Percentiles rank a stretch among this genome's conserved stretches.
phyloP scores from a whole-genome alignment of 2,113 vertebrate species.

The Sebastes schlegelii region DNA sequence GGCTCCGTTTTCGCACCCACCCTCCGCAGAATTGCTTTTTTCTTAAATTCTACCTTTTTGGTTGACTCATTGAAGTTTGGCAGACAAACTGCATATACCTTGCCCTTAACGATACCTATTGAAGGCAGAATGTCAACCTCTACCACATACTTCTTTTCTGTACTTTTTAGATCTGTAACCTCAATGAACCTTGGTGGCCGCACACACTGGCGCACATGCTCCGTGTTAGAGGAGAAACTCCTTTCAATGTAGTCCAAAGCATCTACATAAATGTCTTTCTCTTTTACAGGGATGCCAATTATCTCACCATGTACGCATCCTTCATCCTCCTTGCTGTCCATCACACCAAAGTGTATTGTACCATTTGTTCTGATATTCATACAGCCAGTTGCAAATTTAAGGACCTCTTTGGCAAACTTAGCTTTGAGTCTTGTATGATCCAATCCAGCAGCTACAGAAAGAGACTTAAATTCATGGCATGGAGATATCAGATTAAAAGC shows the following conservation, averaged over 20 bases:
- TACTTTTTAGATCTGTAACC: slow-evolving; percentile 75
- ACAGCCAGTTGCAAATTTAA: too few species aligned
- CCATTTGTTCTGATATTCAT: slow-evolving; percentile 90
- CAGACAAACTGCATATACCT: slow-evolving; percentile 79
- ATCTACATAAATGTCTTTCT: slow-evolving; percentile 81
- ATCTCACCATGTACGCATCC: slow-evolving; percentile 84
- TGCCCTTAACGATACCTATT: slow-evolving; percentile 71
- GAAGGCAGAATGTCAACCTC: slow-evolving; percentile 87
- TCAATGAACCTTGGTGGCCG: slow-evolving; percentile 86
- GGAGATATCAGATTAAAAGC: slow-evolving; percentile 81
- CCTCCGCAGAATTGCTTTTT: slow-evolving; percentile 73
- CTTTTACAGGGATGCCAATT: slow-evolving; percentile 77
- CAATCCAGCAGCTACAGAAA: slow-evolving; percentile 76
- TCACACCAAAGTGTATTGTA: slow-evolving; percentile 89
- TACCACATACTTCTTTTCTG: slow-evolving; percentile 83
- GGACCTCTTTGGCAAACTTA: too few species aligned
- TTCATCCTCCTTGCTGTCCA: slow-evolving; percentile 80
- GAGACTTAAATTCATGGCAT: slow-evolving; percentile 89
- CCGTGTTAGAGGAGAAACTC: slow-evolving; percentile 68
- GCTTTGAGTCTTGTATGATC: slow-evolving; percentile 80
- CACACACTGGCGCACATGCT: slow-evolving; percentile 83
- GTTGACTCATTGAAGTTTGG: slow-evolving; percentile 81
- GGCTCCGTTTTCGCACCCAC: slow-evolving; percentile 85
- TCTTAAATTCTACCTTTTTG: slow-evolving; percentile 80
- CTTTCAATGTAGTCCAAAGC: slow-evolving; percentile 82